A percentile compares a stretch with the other conserved stretches of the same genome.
Conservation (phyloP, 2,113 vertebrate species). For the Formicarius rufipectus region DNA sequence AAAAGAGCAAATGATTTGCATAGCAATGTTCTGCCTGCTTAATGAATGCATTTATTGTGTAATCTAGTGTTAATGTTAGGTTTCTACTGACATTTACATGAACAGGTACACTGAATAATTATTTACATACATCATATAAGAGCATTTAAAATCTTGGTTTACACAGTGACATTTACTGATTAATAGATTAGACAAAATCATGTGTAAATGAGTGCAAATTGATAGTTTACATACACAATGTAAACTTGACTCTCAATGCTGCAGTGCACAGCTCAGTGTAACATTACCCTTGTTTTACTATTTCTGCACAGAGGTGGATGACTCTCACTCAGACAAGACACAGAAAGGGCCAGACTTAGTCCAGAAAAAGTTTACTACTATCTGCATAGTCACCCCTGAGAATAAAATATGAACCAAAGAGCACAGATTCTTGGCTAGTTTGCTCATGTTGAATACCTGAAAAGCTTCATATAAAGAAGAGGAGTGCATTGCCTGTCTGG, state of each 20-base stretch:
- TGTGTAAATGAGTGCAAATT: slow-evolving; percentile 68
- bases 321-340: background rate
- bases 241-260: slow-evolving; percentile 41
- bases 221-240: slow-evolving; percentile 60
- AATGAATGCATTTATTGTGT: slow-evolving; percentile 47
- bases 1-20: slow-evolving; percentile 40
- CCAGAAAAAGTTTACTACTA: background rate
- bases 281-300: background rate
- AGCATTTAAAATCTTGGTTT: slow-evolving; percentile 50
- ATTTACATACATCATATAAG: slow-evolving; percentile 66
- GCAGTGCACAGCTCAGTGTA: background rate
- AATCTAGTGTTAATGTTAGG: slow-evolving; percentile 47
- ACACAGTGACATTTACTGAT: slow-evolving; percentile 61
- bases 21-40: slow-evolving; percentile 37
- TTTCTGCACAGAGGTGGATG: background rate
- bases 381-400: background rate
- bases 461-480: background rate
- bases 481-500: background rate
- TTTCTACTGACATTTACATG: slow-evolving; percentile 62
- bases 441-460: background rate
- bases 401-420: background rate
- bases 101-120: slow-evolving; percentile 60
- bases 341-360: background rate
- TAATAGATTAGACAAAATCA: slow-evolving; percentile 69
- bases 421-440: background rate